phyloP scores from a whole-genome alignment of 2,888 invertebrate genomes.

The Eristalis pertinax region DNA sequence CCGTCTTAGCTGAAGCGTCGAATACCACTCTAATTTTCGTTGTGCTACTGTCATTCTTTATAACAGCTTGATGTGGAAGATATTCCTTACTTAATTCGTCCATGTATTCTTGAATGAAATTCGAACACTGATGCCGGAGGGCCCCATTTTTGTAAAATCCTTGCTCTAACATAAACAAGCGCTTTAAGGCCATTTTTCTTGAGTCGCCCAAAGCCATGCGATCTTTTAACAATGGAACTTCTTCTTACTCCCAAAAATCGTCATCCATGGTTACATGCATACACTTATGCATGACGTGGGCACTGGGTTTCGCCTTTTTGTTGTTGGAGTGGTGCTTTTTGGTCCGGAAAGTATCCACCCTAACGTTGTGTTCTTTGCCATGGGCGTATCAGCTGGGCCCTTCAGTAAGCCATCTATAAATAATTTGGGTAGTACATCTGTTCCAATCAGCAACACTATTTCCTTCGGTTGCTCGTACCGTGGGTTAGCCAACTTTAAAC shows the following conservation, averaged over 20 bases:
- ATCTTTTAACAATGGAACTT: conserved; percentile 9
- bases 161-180: background rate
- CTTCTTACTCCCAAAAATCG: conserved; percentile 21
- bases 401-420: conserved; percentile 13
- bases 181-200: background rate
- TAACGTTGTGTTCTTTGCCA: conserved; percentile 9
- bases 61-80: conserved; percentile 1
- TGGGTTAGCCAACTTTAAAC: background rate
- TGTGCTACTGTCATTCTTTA: background rate
- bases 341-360: conserved; percentile 20
- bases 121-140: background rate
- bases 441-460: conserved; percentile 10
- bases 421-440: conserved; percentile 16
- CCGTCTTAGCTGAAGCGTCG: background rate
- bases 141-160: background rate
- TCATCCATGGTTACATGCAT: conserved; percentile 21
- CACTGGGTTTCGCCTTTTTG: background rate
- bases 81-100: background rate
- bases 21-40: background rate
- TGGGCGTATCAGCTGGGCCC: conserved; percentile 12
- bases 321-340: background rate
- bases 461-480: conserved; percentile 25
- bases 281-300: conserved; percentile 20
- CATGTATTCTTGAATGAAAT: conserved; percentile 9
- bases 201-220: conserved; percentile 2